Evolutionary conservation across 2,113 vertebrate genomes (phyloP).

Genomic region (Deroptyus accipitrinus): DNA sequence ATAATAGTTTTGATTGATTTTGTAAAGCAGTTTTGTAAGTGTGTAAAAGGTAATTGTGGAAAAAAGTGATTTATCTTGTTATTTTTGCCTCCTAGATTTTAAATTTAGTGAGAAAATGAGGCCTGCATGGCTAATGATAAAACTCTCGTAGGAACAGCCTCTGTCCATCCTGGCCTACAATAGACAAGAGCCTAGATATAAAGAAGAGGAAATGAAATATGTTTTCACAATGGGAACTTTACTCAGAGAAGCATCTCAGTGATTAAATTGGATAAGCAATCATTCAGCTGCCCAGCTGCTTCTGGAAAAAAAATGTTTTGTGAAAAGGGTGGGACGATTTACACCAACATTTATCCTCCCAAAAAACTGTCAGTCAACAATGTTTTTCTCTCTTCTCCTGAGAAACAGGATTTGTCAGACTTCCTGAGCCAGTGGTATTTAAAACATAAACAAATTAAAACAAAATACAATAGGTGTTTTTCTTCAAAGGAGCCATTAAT

Average conservation of each 20-base stretch:
- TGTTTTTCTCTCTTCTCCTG: constrained; percentile 38
- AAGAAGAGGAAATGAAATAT: neutral
- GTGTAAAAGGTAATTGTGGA: neutral
- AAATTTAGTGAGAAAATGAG: neutral
- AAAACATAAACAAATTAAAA: constrained; percentile 41
- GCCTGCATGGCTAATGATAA: neutral
- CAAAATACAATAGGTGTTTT: constrained; percentile 22
- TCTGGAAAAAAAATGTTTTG: neutral
- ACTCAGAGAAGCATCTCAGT: neutral
- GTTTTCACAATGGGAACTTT: neutral
- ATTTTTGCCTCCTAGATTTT: neutral
- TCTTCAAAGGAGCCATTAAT: neutral
- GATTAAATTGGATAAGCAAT: neutral
- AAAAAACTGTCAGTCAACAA: neutral
- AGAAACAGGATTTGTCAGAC: constrained; percentile 50
- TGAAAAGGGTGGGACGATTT: neutral
- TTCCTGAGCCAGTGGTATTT: constrained; percentile 29
- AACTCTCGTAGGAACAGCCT: neutral
- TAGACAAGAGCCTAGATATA: neutral
- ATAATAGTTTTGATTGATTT: neutral
- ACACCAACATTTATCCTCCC: neutral
- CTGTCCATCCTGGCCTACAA: neutral
- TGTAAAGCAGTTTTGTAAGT: neutral
- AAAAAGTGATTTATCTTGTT: neutral
- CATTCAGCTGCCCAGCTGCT: neutral